Evolutionary conservation across 2,888 invertebrate species (phyloP).

Genomic region (Pteria penguin): DNA sequence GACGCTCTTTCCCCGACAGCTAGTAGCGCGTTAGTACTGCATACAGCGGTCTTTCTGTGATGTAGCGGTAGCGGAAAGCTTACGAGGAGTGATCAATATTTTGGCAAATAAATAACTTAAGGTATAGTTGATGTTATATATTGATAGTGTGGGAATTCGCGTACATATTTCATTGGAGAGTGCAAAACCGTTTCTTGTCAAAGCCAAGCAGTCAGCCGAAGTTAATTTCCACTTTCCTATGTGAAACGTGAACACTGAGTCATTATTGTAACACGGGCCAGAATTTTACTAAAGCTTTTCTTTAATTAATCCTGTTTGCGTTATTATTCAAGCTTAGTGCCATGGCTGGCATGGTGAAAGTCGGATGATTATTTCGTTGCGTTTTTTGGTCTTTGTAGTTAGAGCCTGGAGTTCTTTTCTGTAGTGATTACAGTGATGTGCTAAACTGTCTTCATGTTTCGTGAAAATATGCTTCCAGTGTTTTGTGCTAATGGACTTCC

Average conservation of each 20-base stretch:
- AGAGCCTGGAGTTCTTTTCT: too few species aligned
- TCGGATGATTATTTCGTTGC: not conserved
- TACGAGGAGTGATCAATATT: not conserved
- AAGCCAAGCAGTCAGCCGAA: not conserved
- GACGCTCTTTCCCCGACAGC: too few species aligned
- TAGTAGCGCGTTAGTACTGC: too few species aligned
- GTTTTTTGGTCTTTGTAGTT: too few species aligned
- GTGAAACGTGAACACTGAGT: not conserved
- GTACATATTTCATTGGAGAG: not conserved
- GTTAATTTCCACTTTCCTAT: not conserved
- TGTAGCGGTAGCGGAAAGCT: too few species aligned
- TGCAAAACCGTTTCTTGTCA: not conserved
- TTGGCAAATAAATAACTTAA: not conserved
- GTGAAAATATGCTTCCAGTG: too few species aligned
- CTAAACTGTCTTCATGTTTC: too few species aligned
- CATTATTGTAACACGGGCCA: not conserved
- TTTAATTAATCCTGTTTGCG: not conserved
- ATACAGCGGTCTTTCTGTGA: too few species aligned
- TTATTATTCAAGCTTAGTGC: not conserved
- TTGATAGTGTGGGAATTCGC: not conserved
- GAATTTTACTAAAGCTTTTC: not conserved
- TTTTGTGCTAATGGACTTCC: not conserved
- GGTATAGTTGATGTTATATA: not conserved
- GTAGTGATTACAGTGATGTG: too few species aligned
- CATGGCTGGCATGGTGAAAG: not conserved